Conservation (phyloP, 2,113 vertebrate genomes). For the Epinephelus cyanopodus region DNA sequence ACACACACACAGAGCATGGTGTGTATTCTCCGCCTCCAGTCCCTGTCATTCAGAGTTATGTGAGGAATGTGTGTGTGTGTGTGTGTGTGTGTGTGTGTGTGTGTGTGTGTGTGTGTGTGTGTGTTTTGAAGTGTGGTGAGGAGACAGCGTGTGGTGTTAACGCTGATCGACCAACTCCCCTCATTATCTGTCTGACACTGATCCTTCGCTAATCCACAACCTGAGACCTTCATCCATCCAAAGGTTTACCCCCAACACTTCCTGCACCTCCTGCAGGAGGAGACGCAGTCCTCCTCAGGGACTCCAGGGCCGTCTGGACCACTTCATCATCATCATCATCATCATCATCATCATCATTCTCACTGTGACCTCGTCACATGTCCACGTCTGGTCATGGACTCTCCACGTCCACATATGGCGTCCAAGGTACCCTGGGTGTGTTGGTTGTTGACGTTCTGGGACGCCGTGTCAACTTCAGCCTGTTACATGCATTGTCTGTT, state of each 20-base stretch:
- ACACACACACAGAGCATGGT: constrained; percentile 2
- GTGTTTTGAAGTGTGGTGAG: constrained; percentile 11
- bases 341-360: too few species aligned
- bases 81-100: constrained; percentile 65
- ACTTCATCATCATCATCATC: too few species aligned
- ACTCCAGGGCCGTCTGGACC: too few species aligned
- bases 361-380: too few species aligned
- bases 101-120: constrained; percentile 62
- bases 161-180: constrained; percentile 44
- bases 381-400: too few species aligned
- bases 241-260: neutral
- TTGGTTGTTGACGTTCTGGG: too few species aligned
- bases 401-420: too few species aligned
- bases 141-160: constrained; percentile 1
- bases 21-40: too few species aligned
- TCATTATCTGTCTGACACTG: constrained; percentile 65
- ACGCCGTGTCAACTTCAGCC: too few species aligned
- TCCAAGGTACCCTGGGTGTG: too few species aligned
- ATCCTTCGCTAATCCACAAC: neutral
- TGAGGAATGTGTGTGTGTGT: constrained; percentile 52
- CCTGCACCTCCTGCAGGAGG: neutral
- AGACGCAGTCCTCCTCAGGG: neutral
- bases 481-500: too few species aligned
- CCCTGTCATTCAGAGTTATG: constrained; percentile 49
- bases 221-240: constrained; percentile 21